Evolutionary conservation across 2,888 invertebrate genomes (phyloP).

Genomic region (Cerceris ruficornis): DNA sequence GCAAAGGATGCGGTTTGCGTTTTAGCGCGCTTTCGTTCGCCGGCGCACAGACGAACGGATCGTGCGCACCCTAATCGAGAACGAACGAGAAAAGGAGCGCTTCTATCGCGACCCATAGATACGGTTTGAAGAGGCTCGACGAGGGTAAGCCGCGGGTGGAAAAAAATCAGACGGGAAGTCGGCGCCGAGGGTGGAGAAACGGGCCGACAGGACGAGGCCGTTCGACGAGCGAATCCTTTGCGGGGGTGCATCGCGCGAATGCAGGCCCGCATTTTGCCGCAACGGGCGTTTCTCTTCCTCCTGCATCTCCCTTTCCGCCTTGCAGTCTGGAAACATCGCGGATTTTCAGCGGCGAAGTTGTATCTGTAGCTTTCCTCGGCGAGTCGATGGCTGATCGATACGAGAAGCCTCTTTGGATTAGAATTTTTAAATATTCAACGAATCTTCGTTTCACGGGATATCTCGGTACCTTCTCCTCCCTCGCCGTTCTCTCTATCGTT

Average conservation of each 20-base stretch:
- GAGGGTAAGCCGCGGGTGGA: conserved; percentile 50
- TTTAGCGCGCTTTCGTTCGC: no score
- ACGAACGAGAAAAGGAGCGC: no score
- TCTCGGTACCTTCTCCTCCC: conserved; percentile 25
- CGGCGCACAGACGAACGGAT: no score
- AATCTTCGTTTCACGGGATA: conserved; percentile 36
- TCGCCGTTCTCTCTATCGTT: background rate
- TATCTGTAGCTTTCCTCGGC: background rate
- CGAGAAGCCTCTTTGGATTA: conserved; percentile 50
- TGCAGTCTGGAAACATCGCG: no score
- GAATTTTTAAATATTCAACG: conserved; percentile 68
- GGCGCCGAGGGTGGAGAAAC: conserved; percentile 23
- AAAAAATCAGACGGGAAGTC: conserved; percentile 40
- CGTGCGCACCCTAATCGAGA: no score
- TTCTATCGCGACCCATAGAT: conserved; percentile 32
- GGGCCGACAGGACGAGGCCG: conserved; percentile 45
- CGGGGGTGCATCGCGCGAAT: conserved; percentile 44
- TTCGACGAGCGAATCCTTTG: conserved; percentile 42
- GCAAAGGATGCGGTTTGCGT: background rate
- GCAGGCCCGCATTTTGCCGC: conserved; percentile 6
- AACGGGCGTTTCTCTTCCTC: background rate
- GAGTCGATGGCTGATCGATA: conserved; percentile 43
- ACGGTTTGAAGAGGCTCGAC: conserved; percentile 42
- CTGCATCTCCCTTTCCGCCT: background rate
- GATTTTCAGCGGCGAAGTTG: background rate